Evolutionary conservation across 2,113 vertebrate species (phyloP).

Genomic region (Notarius lentiginosus): DNA sequence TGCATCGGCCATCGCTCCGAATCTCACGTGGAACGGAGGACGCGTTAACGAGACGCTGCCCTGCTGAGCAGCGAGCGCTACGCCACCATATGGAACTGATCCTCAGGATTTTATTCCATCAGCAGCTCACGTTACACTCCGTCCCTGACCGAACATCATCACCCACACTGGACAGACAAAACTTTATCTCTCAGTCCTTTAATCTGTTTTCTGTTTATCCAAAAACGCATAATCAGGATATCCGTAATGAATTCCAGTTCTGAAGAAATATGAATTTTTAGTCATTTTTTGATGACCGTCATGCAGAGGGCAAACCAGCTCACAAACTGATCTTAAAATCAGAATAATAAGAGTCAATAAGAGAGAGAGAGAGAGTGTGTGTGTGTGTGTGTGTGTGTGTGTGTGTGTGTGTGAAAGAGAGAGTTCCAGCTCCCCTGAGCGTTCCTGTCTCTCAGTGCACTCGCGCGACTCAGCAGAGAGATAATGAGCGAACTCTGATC

Average conservation of each 20-base stretch:
- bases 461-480: background rate
- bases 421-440: conserved; percentile 15
- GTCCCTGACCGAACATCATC: background rate
- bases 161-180: background rate
- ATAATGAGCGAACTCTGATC: conserved; percentile 31
- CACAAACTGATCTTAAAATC: background rate
- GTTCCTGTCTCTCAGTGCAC: conserved; percentile 8
- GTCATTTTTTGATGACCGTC: too few species aligned
- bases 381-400: conserved; percentile 25
- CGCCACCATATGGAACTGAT: conserved; percentile 31
- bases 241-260: background rate
- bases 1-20: conserved; percentile 2
- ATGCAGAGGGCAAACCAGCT: background rate
- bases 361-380: conserved; percentile 12
- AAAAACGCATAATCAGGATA: background rate
- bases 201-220: background rate
- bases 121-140: background rate
- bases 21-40: conserved; percentile 31
- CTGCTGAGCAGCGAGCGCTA: conserved; percentile 29
- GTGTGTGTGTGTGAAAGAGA: background rate
- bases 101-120: background rate
- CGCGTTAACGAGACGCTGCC: conserved; percentile 40
- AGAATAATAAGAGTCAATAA: too few species aligned
- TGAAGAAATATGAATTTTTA: background rate
- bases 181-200: background rate